These are phyloP conservation scores for Camptogramma bilineatum DNA, from an alignment of 2,888 invertebrate genomes.

Conservation along the genomic window DNA sequence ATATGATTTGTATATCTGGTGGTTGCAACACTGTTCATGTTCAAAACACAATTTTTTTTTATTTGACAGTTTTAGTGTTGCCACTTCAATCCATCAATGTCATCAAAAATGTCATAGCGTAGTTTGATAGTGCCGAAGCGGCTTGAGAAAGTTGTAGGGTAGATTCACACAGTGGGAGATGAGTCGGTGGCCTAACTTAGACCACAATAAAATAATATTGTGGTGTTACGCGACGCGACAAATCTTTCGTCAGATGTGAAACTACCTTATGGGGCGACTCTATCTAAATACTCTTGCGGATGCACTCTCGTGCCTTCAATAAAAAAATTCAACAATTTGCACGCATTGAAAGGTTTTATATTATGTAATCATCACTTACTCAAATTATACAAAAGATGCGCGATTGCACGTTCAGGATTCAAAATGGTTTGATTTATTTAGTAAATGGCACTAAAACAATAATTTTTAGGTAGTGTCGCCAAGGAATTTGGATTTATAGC, in stretches of 20 bases:
- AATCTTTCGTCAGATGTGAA: not conserved
- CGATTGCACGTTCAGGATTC: not conserved
- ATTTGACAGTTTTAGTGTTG: too few relatives aligned
- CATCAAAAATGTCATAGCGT: too few relatives aligned
- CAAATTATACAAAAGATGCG: not conserved
- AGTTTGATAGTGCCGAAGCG: too few relatives aligned
- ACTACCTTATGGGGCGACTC: not conserved
- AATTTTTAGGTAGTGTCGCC: slow-evolving; percentile 6
- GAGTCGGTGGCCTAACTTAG: too few relatives aligned
- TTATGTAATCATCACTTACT: not conserved
- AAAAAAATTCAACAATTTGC: not conserved
- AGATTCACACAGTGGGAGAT: not conserved
- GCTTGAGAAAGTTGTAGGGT: too few relatives aligned
- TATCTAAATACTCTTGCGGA: not conserved
- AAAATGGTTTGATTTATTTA: not conserved
- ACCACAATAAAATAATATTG: too few relatives aligned
- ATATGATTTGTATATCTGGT: too few relatives aligned
- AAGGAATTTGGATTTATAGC: not conserved
- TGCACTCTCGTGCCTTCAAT: not conserved
- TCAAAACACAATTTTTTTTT: too few relatives aligned
- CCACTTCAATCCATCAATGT: too few relatives aligned
- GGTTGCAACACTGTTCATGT: too few relatives aligned
- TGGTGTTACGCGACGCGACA: too few relatives aligned
- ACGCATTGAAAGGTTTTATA: not conserved
- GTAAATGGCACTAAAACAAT: not conserved